Evolutionary conservation across 92 coral and sea anemone genomes (phyloP).

Genomic region (Scolanthus callimorphus): DNA sequence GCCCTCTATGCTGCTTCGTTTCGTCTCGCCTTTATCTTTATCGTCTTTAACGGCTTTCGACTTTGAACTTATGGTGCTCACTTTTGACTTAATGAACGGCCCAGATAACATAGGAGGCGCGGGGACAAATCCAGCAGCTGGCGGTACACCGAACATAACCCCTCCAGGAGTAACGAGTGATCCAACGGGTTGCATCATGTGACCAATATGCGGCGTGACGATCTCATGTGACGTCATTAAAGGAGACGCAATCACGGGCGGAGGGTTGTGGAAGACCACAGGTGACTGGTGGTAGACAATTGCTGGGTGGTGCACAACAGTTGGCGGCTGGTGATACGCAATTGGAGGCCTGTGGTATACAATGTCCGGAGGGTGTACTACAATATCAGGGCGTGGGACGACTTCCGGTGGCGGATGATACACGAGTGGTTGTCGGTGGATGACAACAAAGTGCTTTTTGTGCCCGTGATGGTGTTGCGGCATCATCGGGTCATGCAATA

Average conservation of each 20-base stretch:
- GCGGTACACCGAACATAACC: constrained; percentile 36
- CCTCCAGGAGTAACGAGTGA: constrained; percentile 38
- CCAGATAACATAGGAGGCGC: constrained; percentile 14
- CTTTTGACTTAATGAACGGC: constrained; percentile 53
- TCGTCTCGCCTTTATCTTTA: background rate
- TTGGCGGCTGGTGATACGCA: constrained; percentile 63
- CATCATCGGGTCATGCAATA: constrained; percentile 4
- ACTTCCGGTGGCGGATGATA: constrained; percentile 54
- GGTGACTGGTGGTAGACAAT: constrained; percentile 58
- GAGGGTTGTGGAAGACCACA: constrained; percentile 61
- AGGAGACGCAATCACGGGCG: constrained; percentile 42
- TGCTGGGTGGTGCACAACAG: constrained; percentile 60
- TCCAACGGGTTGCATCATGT: constrained; percentile 36
- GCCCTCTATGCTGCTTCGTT: background rate
- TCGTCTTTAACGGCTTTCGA: background rate
- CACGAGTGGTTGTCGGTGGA: constrained; percentile 61
- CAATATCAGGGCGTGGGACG: constrained; percentile 42
- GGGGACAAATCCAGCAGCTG: constrained; percentile 1
- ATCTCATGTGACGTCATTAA: constrained; percentile 36
- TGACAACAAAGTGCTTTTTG: constrained; percentile 41
- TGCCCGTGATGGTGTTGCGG: constrained; percentile 41
- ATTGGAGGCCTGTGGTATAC: constrained; percentile 56
- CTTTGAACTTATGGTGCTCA: constrained; percentile 9
- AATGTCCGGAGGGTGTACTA: constrained; percentile 60
- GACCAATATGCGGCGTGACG: constrained; percentile 34